phyloP scores from a whole-genome alignment of 1,140 invertebrate species.

The Artemia franciscana region DNA sequence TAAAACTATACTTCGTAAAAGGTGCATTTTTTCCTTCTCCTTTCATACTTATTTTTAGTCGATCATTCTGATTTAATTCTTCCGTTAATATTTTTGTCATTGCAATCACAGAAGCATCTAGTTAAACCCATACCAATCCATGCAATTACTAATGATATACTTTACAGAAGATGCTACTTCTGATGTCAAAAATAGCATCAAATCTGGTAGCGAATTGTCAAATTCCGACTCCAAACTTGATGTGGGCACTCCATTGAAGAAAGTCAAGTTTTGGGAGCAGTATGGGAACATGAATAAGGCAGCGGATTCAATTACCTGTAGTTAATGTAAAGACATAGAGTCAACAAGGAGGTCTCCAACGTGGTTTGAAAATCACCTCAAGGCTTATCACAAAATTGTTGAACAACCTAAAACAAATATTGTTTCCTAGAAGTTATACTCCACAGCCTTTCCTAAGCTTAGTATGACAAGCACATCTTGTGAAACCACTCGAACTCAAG shows the following conservation, averaged over 20 bases:
- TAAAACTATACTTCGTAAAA: no score
- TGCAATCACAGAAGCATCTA: no score
- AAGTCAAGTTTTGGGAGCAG: not conserved
- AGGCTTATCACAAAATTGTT: not conserved
- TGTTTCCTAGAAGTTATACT: no score
- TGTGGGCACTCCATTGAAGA: not conserved
- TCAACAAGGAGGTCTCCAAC: not conserved
- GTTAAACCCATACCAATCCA: not conserved
- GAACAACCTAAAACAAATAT: no score
- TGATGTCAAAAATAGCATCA: not conserved
- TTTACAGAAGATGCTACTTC: not conserved
- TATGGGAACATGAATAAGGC: not conserved
- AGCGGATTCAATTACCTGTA: not conserved
- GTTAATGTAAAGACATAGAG: not conserved
- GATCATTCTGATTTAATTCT: no score
- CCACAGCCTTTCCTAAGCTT: not conserved
- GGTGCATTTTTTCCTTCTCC: no score
- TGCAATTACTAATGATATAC: not conserved
- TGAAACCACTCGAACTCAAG: not conserved
- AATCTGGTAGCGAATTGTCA: no score
- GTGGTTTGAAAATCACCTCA: not conserved
- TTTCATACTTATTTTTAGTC: no score
- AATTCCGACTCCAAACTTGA: not conserved
- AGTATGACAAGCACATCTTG: not conserved
- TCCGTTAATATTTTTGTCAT: no score